Percentiles rank a stretch among this genome's conserved stretches.
phyloP scores from a whole-genome alignment of 1,140 invertebrate species.

The Drosophila ficusphila region DNA sequence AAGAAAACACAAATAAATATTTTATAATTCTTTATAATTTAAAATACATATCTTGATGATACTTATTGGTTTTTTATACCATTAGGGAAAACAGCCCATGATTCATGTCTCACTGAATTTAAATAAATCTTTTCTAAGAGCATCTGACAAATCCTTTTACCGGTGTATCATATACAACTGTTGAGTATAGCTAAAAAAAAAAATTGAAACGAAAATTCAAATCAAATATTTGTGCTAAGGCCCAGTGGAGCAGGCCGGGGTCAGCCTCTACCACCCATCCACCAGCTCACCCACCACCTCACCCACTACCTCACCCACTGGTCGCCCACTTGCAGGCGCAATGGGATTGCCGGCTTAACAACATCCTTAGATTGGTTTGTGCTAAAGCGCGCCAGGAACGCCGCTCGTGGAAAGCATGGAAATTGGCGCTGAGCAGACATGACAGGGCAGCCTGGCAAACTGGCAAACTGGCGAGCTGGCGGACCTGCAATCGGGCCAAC shows the following conservation, averaged over 20 bases:
- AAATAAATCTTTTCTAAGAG: too few relatives aligned
- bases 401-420: slow-evolving; percentile 54
- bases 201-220: slow-evolving; percentile 42
- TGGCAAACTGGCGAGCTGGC: neutral
- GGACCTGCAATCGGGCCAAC: too few relatives aligned
- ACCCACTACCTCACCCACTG: neutral
- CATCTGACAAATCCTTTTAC: neutral
- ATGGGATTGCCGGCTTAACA: slow-evolving; percentile 55
- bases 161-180: slow-evolving; percentile 35
- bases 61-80: too few relatives aligned
- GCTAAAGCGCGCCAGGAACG: slow-evolving; percentile 57
- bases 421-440: slow-evolving; percentile 72
- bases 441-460: slow-evolving; percentile 36
- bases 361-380: slow-evolving; percentile 81
- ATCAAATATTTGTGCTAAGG: slow-evolving; percentile 74
- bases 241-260: slow-evolving; percentile 13
- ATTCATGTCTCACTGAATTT: too few relatives aligned
- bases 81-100: too few relatives aligned
- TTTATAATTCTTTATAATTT: neutral
- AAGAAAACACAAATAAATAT: neutral
- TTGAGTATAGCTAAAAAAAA: slow-evolving; percentile 3
- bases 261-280: neutral
- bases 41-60: too few relatives aligned
- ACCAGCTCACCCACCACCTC: neutral
- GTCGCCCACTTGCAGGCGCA: slow-evolving; percentile 8